Evolutionary conservation across 2,113 vertebrate genomes (phyloP), one percentile per base, ranked within the genome.

Genomic region (Delphinapterus leucas): DNA sequence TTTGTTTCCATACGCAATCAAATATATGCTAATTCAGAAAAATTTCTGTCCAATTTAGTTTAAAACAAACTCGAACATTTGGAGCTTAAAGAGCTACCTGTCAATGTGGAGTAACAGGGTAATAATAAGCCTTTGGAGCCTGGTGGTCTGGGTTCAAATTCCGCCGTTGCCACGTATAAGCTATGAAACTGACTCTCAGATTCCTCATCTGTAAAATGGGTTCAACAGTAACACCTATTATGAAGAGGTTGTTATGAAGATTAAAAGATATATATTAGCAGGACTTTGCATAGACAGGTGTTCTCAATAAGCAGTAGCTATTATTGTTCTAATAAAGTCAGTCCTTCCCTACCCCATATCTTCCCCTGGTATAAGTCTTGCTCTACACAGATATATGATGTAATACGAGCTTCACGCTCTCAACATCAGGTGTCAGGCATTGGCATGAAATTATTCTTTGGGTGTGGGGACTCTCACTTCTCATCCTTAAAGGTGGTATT

Each of bases 401-500:
- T 26, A 21, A 58, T 53, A 87, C 8, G 31, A 81, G 63, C n/a
- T 17, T 82, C 68, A 81, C 0, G 28, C 36, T 70, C 33, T 49
- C 74, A 68, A 11, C 21, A 44, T 68, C 28, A 76, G 80, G 63
- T 67, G 92, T 63, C 81, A 96, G 85, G 71, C 28, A 9, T 17
- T 18, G 74, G 82, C 65, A 33, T 18, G 28, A 63, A 73, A 86
- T 61, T 76, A 90, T 89, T 84, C 89, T 73, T 67, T 41, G 1
- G 31, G 97, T 82, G 58, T 47, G 38, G 67, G 49, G 79, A 81
- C 49, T 76, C 79, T 95, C 95, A 90, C 93, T 90, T 74, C 96
- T 97, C 93, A 96, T 91, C 93, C 38, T 15, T 93, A 95, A 97
- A 93, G 96, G 93, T 96, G 83, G 89, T 86, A 95, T 96, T 96